Evolutionary conservation across 2,888 invertebrate species (phyloP).

Genomic region (Volucella zonaria): DNA sequence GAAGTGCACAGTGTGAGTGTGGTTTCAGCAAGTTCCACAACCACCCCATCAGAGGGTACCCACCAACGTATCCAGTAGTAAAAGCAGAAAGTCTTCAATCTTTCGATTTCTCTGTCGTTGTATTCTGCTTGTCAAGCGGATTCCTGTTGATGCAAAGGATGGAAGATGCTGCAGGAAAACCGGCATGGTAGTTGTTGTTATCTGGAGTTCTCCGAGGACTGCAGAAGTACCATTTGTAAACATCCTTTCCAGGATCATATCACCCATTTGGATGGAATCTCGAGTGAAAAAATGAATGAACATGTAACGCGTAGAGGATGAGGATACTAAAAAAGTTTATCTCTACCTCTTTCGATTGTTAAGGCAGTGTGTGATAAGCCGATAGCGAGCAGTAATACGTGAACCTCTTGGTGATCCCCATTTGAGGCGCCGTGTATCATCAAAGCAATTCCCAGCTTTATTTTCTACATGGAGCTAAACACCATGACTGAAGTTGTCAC

Average conservation of each 20-base stretch:
- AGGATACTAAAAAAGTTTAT: slow-evolving; percentile 94
- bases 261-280: slow-evolving; percentile 88
- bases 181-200: slow-evolving; percentile 83
- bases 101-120: slow-evolving; percentile 75
- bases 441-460: slow-evolving; percentile 94
- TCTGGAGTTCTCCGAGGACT: slow-evolving; percentile 89
- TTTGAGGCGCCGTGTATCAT: slow-evolving; percentile 95
- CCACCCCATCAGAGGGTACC: slow-evolving; percentile 81
- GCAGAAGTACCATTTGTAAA: slow-evolving; percentile 87
- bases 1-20: slow-evolving; percentile 61
- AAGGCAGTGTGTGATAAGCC: slow-evolving; percentile 90
- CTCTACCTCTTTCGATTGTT: slow-evolving; percentile 92
- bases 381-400: slow-evolving; percentile 89
- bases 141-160: slow-evolving; percentile 91
- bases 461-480: slow-evolving; percentile 89
- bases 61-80: slow-evolving; percentile 90
- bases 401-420: slow-evolving; percentile 92
- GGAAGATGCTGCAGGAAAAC: slow-evolving; percentile 89
- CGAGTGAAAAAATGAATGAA: slow-evolving; percentile 90
- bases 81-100: slow-evolving; percentile 83
- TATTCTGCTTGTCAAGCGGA: slow-evolving; percentile 77
- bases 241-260: slow-evolving; percentile 91
- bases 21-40: slow-evolving; percentile 50
- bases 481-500: slow-evolving; percentile 92
- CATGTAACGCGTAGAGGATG: slow-evolving; percentile 93